phyloP scores from a whole-genome alignment of 2,888 invertebrate species.

The Saturnia pavonia region DNA sequence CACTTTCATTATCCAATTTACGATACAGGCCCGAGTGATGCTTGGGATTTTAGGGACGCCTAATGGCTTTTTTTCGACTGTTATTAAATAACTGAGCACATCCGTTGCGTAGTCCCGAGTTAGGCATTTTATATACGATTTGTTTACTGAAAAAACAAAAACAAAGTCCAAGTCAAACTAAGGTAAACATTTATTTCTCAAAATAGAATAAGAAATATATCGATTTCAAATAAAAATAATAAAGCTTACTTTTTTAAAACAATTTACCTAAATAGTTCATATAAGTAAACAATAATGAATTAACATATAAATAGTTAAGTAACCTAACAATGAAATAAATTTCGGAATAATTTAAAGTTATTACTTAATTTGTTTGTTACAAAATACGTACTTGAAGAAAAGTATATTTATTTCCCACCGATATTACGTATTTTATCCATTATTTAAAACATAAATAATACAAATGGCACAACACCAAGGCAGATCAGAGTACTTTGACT shows the following conservation, averaged over 20 bases:
- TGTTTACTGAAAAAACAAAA: slow-evolving; percentile 43
- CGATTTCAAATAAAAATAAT: too few species aligned
- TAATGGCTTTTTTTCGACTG: slow-evolving; percentile 41
- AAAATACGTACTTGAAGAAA: not conserved
- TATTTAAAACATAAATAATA: not conserved
- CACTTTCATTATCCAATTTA: slow-evolving; percentile 72
- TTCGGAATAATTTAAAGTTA: not conserved
- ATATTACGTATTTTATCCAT: not conserved
- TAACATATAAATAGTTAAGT: too few species aligned
- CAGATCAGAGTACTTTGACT: not conserved
- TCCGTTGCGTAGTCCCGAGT: slow-evolving; percentile 49
- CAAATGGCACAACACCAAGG: slow-evolving; percentile 3
- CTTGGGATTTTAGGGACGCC: slow-evolving; percentile 40
- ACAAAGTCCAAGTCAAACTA: not conserved
- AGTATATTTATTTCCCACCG: not conserved
- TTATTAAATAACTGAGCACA: slow-evolving; percentile 51
- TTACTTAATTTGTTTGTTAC: not conserved
- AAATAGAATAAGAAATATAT: too few species aligned
- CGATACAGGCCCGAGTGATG: slow-evolving; percentile 57
- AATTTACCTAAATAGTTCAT: too few species aligned
- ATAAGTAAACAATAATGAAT: not conserved
- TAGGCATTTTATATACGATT: slow-evolving; percentile 43
- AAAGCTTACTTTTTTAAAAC: too few species aligned
- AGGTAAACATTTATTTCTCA: too few species aligned
- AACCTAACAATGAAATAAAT: too few species aligned